Percentiles rank a stretch among this genome's conserved stretches.
Evolutionary conservation across 2,888 invertebrate species (phyloP).

Genomic region (Clitarchus hookeri): DNA sequence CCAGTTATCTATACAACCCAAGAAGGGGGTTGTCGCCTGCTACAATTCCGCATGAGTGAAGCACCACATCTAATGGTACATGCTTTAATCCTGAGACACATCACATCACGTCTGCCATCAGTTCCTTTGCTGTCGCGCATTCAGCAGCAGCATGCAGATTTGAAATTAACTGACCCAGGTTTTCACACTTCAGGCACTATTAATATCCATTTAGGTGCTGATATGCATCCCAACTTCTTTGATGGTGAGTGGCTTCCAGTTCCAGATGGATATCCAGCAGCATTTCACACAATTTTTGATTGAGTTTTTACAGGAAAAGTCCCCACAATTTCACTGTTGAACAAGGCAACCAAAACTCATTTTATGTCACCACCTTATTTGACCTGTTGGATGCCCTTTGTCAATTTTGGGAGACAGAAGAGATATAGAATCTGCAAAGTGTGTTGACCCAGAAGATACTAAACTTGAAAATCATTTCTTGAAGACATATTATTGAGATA

Average conservation of each 20-base stretch:
- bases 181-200: conserved; percentile 3
- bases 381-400: neutral
- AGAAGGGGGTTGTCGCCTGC: neutral
- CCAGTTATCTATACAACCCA: neutral
- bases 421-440: neutral
- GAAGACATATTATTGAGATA: neutral
- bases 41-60: neutral
- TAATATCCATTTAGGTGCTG: neutral
- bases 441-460: neutral
- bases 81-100: neutral
- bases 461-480: neutral
- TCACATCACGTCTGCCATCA: neutral
- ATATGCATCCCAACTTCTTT: neutral
- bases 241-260: conserved; percentile 1
- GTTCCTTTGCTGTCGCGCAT: neutral
- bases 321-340: no score
- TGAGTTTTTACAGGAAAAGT: neutral
- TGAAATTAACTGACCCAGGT: neutral
- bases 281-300: neutral
- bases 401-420: conserved; percentile 15
- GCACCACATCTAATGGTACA: neutral
- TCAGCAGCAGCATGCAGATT: neutral
- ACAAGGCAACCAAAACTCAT: no score
- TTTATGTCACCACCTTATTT: neutral
- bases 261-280: neutral